Evolutionary conservation across 2,113 vertebrate genomes (phyloP).

Genomic region (Caranx ignobilis): DNA sequence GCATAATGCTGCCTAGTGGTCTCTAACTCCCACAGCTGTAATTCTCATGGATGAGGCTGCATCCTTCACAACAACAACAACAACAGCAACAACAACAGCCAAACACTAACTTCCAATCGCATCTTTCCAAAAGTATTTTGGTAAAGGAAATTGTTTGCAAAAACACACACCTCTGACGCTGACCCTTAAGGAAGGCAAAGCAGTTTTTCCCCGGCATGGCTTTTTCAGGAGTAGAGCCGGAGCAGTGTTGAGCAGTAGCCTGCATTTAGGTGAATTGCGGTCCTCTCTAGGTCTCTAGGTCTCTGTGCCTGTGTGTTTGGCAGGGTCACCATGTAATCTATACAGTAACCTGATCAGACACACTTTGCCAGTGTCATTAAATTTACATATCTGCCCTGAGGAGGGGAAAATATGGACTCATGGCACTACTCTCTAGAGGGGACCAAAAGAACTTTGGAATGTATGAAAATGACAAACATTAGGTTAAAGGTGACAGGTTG

Average conservation of each 20-base stretch:
- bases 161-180: slow-evolving; percentile 76
- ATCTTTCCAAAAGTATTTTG: neutral
- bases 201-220: slow-evolving; percentile 82
- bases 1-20: slow-evolving; percentile 47
- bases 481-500: neutral
- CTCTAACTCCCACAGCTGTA: slow-evolving; percentile 46
- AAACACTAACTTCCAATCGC: neutral
- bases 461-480: neutral
- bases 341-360: slow-evolving; percentile 85
- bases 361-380: slow-evolving; percentile 87
- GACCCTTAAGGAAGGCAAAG: slow-evolving; percentile 81
- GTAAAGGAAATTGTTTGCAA: slow-evolving; percentile 8
- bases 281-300: slow-evolving; percentile 70
- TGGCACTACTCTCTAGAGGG: slow-evolving; percentile 31
- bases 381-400: slow-evolving; percentile 83
- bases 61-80: slow-evolving; percentile 45
- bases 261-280: slow-evolving; percentile 67
- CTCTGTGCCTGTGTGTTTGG: slow-evolving; percentile 67
- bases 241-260: slow-evolving; percentile 54
- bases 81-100: slow-evolving; percentile 24
- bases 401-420: slow-evolving; percentile 66
- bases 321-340: slow-evolving; percentile 84
- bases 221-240: slow-evolving; percentile 56
- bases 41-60: slow-evolving; percentile 44
- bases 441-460: slow-evolving; percentile 10